These are phyloP conservation scores for Sebastes fasciatus DNA, from an alignment of 2,113 vertebrate species.

Conservation along the genomic window DNA sequence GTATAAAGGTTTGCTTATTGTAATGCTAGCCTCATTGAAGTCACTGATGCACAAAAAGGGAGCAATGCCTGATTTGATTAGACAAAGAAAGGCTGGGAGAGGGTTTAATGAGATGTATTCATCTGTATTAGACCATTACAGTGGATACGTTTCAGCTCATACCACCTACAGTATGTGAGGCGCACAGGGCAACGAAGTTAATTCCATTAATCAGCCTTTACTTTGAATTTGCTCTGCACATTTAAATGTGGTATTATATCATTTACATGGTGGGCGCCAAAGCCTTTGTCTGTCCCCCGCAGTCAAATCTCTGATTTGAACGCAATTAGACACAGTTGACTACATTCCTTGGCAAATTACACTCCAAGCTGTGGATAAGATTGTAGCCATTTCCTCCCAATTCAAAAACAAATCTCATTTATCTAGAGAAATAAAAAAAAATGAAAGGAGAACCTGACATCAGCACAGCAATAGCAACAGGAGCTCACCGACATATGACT, in stretches of 20 bases:
- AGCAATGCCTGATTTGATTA: conserved; percentile 26
- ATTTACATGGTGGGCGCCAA: conserved; percentile 36
- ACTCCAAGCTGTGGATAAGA: conserved; percentile 35
- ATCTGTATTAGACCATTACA: conserved; percentile 2
- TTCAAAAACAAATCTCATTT: conserved; percentile 57
- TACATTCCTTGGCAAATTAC: conserved; percentile 47
- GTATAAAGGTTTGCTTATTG: background rate
- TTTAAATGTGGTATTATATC: conserved; percentile 46
- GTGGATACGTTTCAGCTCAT: conserved; percentile 13
- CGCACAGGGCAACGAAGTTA: conserved; percentile 25
- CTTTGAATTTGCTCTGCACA: conserved; percentile 26
- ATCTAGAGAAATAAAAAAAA: conserved; percentile 42
- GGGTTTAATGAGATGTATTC: conserved; percentile 37
- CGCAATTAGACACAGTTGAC: conserved; percentile 67
- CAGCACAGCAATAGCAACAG: conserved; percentile 14
- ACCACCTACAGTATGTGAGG: conserved; percentile 28
- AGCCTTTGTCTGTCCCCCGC: conserved; percentile 44
- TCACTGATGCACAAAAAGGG: conserved; percentile 19
- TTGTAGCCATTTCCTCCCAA: conserved; percentile 42
- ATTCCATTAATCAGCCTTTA: conserved; percentile 54
- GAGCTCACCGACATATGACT: conserved; percentile 23
- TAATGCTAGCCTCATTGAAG: background rate
- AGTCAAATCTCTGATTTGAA: conserved; percentile 61
- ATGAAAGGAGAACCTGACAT: conserved; percentile 33
- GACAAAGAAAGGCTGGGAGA: conserved; percentile 14